phyloP scores from a whole-genome alignment of 2,113 vertebrate genomes.

The Emydura subglobosa region DNA sequence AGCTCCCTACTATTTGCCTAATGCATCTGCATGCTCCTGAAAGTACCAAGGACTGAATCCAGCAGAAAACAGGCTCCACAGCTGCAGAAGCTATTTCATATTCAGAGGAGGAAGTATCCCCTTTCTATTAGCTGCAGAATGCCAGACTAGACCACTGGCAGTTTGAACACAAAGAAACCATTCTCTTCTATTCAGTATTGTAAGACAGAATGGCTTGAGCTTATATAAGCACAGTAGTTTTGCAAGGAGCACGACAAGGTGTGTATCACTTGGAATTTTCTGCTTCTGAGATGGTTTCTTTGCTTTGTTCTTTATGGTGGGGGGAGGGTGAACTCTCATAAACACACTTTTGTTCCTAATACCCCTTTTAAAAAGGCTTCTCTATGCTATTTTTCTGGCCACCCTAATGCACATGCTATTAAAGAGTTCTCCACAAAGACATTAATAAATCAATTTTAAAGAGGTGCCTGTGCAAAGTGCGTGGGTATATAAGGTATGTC shows the following conservation, averaged over 20 bases:
- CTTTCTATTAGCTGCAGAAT: neutral
- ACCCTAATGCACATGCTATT: rapidly evolving
- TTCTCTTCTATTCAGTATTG: neutral
- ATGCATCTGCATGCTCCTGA: neutral
- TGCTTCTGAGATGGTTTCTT: neutral
- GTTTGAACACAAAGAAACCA: rapidly evolving
- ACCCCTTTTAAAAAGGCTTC: neutral
- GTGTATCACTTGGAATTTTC: neutral
- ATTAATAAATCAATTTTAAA: neutral
- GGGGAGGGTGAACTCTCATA: neutral
- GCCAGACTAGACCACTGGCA: neutral
- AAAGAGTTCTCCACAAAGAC: neutral
- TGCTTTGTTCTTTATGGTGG: neutral
- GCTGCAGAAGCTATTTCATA: neutral
- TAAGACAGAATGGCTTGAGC: rapidly evolving
- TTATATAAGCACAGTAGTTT: neutral
- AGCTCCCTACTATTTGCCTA: neutral
- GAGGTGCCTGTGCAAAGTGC: neutral
- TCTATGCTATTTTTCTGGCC: neutral
- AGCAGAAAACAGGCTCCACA: neutral
- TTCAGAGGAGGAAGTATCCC: neutral
- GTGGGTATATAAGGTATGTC: neutral
- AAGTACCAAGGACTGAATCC: neutral
- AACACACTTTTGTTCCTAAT: neutral
- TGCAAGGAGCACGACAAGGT: neutral